Conservation (phyloP, 2,113 vertebrate genomes). For the Limnothrissa miodon region DNA sequence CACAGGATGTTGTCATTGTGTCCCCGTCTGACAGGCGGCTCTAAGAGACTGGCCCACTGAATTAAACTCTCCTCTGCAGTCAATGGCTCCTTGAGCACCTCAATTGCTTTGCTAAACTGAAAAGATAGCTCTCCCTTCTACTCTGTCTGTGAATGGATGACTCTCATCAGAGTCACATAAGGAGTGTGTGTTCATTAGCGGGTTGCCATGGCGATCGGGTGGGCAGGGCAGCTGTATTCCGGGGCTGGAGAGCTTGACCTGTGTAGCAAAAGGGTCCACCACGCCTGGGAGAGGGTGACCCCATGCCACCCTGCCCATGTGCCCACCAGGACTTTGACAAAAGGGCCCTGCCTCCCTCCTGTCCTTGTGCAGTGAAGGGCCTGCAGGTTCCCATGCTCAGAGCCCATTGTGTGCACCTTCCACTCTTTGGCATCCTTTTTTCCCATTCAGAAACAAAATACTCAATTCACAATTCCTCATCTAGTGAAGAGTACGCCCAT, state of each 20-base stretch:
- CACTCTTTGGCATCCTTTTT: background rate
- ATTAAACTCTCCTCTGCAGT: constrained; percentile 8
- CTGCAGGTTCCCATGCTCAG: background rate
- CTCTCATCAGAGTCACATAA: background rate
- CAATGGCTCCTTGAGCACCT: background rate
- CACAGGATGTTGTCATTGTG: background rate
- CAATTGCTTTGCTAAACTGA: constrained; percentile 17
- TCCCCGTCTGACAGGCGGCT: background rate
- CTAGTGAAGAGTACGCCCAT: too few species aligned
- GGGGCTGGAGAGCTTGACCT: background rate
- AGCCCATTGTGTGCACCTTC: background rate
- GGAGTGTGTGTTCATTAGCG: background rate
- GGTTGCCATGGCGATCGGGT: background rate
- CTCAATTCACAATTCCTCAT: too few species aligned
- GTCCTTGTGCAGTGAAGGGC: background rate
- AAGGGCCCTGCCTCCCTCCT: background rate
- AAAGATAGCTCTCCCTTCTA: background rate
- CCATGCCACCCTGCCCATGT: background rate
- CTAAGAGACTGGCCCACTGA: background rate
- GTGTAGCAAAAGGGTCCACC: background rate
- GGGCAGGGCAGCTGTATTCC: background rate
- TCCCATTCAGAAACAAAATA: background rate
- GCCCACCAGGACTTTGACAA: background rate
- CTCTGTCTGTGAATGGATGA: background rate
- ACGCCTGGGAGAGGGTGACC: background rate